Conservation (phyloP, 2,888 invertebrate genomes). For the Neoascia interrupta region DNA sequence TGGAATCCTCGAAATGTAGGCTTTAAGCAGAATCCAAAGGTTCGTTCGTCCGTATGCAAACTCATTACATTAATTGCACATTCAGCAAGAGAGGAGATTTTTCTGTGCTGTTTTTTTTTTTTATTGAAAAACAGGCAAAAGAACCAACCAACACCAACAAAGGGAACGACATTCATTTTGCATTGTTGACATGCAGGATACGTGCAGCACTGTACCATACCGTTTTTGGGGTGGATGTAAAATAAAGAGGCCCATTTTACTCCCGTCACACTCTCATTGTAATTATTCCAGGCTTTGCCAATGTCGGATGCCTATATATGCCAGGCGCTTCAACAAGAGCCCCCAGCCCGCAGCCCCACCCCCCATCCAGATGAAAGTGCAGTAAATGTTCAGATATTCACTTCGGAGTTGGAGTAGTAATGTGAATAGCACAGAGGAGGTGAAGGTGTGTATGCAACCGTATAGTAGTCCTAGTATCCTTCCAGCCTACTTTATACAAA, state of each 20-base stretch:
- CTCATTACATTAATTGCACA: constrained; percentile 69
- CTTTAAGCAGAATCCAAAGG: constrained; percentile 32
- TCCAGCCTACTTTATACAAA: constrained; percentile 29
- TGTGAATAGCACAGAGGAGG: constrained; percentile 19
- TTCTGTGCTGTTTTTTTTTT: no score
- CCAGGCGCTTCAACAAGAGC: no score
- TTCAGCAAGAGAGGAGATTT: constrained; percentile 42
- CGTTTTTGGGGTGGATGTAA: constrained; percentile 49
- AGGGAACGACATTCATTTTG: constrained; percentile 60
- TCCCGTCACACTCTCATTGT: constrained; percentile 62
- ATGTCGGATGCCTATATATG: constrained; percentile 44
- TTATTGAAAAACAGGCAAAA: constrained; percentile 13
- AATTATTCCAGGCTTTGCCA: constrained; percentile 56
- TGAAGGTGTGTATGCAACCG: background rate
- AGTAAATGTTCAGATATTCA: constrained; percentile 62
- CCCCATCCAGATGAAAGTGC: constrained; percentile 34
- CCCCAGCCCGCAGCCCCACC: background rate
- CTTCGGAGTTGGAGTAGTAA: constrained; percentile 42
- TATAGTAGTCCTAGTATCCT: background rate
- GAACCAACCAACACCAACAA: constrained; percentile 42
- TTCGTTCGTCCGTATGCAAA: constrained; percentile 58
- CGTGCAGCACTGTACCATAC: constrained; percentile 40
- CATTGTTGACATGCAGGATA: constrained; percentile 65
- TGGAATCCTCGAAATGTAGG: constrained; percentile 19
- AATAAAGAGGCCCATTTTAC: constrained; percentile 60